Percentiles rank a stretch among this genome's conserved stretches.
phyloP scores from a whole-genome alignment of 2,888 invertebrate genomes.

The Ypsolopha sequella region DNA sequence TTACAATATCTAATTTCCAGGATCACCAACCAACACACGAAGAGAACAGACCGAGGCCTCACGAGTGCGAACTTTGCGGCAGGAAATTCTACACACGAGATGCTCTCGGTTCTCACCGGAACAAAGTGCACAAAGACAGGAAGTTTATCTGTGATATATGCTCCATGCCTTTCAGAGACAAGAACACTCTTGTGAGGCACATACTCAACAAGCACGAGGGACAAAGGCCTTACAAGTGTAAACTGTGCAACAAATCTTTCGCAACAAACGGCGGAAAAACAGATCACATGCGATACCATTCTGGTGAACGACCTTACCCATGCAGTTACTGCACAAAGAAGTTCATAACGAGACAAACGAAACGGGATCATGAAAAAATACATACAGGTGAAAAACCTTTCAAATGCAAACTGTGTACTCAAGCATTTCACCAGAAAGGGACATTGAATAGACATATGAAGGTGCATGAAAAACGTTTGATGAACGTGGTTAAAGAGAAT shows the following conservation, averaged over 20 bases:
- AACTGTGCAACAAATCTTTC: slow-evolving; percentile 48
- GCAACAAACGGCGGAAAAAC: slow-evolving; percentile 33
- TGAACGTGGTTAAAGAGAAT: background rate
- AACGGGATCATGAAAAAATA: slow-evolving; percentile 46
- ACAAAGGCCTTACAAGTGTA: slow-evolving; percentile 44
- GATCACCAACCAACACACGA: slow-evolving; percentile 51
- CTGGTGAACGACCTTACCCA: slow-evolving; percentile 46
- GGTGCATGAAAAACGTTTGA: slow-evolving; percentile 26
- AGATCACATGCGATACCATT: slow-evolving; percentile 55
- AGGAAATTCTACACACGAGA: slow-evolving; percentile 52
- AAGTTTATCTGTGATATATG: slow-evolving; percentile 53
- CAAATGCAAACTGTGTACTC: slow-evolving; percentile 45
- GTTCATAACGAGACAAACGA: slow-evolving; percentile 43
- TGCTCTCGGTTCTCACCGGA: slow-evolving; percentile 35
- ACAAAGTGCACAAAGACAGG: slow-evolving; percentile 37
- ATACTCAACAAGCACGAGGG: slow-evolving; percentile 47
- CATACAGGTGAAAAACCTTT: slow-evolving; percentile 59
- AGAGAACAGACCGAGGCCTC: slow-evolving; percentile 39
- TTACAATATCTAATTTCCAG: slow-evolving; percentile 18
- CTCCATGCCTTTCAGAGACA: slow-evolving; percentile 48
- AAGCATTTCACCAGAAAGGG: slow-evolving; percentile 52
- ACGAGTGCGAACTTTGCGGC: slow-evolving; percentile 53
- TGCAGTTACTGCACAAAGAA: slow-evolving; percentile 46
- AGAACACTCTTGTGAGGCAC: slow-evolving; percentile 50
- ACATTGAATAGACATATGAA: slow-evolving; percentile 57